Evolutionary conservation across 2,113 vertebrate species (phyloP).

Genomic region (Rafetus swinhoei): DNA sequence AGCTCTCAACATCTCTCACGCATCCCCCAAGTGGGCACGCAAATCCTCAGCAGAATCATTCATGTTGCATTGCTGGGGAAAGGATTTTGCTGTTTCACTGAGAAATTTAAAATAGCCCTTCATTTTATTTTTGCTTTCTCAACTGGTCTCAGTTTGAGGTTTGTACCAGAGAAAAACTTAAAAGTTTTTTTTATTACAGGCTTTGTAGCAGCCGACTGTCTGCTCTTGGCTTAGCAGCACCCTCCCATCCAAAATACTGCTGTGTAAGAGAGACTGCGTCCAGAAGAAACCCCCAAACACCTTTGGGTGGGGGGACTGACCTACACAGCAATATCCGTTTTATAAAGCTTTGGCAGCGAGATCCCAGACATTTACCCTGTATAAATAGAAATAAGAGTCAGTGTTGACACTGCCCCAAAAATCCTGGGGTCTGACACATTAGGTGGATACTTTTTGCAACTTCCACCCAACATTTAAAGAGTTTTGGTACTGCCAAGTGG

Average conservation of each 20-base stretch:
- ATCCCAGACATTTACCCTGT: conserved; percentile 58
- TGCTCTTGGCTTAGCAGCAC: conserved; percentile 27
- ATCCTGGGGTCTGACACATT: conserved; percentile 73
- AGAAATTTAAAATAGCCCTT: conserved; percentile 64
- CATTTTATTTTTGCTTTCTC: conserved; percentile 49
- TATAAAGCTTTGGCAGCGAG: conserved; percentile 71
- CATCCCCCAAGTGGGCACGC: background rate
- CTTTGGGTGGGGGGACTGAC: conserved; percentile 66
- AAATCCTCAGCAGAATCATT: conserved; percentile 9
- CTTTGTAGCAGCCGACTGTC: conserved; percentile 55
- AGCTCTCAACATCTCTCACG: background rate
- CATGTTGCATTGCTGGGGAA: conserved; percentile 1
- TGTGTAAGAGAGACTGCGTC: conserved; percentile 35
- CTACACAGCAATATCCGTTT: conserved; percentile 72
- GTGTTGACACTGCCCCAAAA: conserved; percentile 71
- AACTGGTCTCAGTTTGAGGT: conserved; percentile 45
- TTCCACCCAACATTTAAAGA: conserved; percentile 66
- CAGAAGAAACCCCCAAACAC: conserved; percentile 75
- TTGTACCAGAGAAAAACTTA: conserved; percentile 66
- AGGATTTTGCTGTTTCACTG: conserved; percentile 64
- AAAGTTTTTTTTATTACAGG: conserved; percentile 48
- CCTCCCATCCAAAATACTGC: conserved; percentile 40
- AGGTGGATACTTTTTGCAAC: conserved; percentile 69
- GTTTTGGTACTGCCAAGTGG: conserved; percentile 51
- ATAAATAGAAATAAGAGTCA: conserved; percentile 73